These are phyloP conservation scores for Deilephila porcellus DNA, from an alignment of 2,888 invertebrate genomes.

Conservation along the genomic window DNA sequence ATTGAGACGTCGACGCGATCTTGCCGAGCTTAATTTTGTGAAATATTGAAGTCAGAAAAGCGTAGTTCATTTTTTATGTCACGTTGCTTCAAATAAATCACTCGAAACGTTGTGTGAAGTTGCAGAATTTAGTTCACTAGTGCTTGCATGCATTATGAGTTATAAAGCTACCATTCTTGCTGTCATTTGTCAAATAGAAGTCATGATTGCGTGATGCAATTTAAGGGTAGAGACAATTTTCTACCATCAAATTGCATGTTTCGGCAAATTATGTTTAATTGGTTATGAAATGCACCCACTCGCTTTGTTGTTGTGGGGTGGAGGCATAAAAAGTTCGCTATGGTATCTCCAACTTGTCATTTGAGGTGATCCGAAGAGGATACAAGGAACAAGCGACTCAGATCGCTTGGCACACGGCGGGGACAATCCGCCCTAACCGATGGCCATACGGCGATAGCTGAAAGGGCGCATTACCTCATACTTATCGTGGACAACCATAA, in stretches of 20 bases:
- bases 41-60: slow-evolving; percentile 43
- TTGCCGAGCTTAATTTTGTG: slow-evolving; percentile 38
- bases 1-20: slow-evolving; percentile 46
- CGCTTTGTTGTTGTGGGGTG: too few relatives aligned
- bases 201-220: not conserved
- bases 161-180: not conserved
- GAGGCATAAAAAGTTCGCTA: not conserved
- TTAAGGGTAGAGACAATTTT: not conserved
- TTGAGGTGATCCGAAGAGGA: not conserved
- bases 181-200: not conserved
- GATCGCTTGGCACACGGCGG: too few relatives aligned
- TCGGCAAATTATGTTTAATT: not conserved
- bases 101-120: not conserved
- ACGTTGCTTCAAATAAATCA: slow-evolving; percentile 18
- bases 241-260: not conserved
- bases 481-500: not conserved
- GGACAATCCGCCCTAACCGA: not conserved
- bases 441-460: not conserved
- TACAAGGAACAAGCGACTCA: too few relatives aligned
- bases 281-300: too few relatives aligned
- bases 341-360: not conserved
- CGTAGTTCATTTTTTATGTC: slow-evolving; percentile 27
- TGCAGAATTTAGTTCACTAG: not conserved
- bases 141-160: not conserved
- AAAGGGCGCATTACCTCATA: not conserved